Evolutionary conservation across 2,888 invertebrate species (phyloP).

Genomic region (Plebejus melissa): DNA sequence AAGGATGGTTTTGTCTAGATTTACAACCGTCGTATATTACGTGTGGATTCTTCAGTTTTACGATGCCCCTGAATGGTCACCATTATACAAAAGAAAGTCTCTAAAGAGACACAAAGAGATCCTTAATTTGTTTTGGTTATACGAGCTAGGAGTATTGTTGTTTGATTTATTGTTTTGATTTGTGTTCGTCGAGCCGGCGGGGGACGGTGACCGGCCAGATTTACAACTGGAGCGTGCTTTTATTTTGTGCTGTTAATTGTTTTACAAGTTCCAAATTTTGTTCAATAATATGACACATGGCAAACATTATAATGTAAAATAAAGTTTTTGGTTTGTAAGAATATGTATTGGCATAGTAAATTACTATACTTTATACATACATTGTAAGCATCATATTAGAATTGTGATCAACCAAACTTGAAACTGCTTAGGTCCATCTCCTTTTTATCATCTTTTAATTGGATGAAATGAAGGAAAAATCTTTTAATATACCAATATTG

Average conservation of each 20-base stretch:
- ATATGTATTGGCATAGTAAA: not conserved
- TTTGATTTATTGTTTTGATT: slow-evolving; percentile 59
- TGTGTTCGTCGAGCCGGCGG: slow-evolving; percentile 46
- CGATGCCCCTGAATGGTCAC: slow-evolving; percentile 67
- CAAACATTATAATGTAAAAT: not conserved
- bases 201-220: slow-evolving; percentile 35
- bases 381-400: not conserved
- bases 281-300: slow-evolving; percentile 18
- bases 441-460: not conserved
- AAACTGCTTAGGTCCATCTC: not conserved
- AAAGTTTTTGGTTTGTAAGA: not conserved
- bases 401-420: too few species aligned
- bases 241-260: slow-evolving; percentile 13
- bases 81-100: slow-evolving; percentile 45
- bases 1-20: slow-evolving; percentile 41
- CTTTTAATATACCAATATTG: not conserved
- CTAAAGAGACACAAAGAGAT: slow-evolving; percentile 39
- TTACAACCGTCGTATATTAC: slow-evolving; percentile 64
- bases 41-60: slow-evolving; percentile 49
- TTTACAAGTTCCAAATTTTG: not conserved
- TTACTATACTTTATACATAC: not conserved
- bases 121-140: slow-evolving; percentile 76
- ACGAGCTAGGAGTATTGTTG: slow-evolving; percentile 58
- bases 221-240: slow-evolving; percentile 33
- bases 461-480: not conserved